Percentiles rank a stretch among this genome's conserved stretches.
These are phyloP conservation scores for Rhadina sibilatrix DNA, from an alignment of 2,113 vertebrate genomes.

Conservation along the genomic window DNA sequence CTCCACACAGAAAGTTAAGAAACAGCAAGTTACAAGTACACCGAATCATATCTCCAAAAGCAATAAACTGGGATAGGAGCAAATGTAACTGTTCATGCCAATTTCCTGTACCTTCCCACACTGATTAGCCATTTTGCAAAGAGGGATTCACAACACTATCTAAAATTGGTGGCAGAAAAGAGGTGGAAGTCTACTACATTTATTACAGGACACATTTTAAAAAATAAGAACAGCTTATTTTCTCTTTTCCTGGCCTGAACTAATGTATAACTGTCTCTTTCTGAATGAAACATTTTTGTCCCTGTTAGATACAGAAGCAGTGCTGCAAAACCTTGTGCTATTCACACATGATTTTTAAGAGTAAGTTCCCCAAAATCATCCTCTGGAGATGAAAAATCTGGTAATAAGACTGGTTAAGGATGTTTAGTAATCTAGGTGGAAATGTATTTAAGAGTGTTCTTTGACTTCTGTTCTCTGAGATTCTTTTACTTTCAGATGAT, in stretches of 20 bases:
- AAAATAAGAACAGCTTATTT: neutral
- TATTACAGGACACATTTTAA: neutral
- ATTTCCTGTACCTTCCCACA: neutral
- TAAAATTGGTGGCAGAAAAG: neutral
- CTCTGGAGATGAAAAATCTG: neutral
- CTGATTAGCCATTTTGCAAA: neutral
- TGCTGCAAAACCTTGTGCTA: neutral
- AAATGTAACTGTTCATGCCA: neutral
- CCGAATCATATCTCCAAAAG: neutral
- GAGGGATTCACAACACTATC: fast-evolving
- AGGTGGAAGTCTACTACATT: neutral
- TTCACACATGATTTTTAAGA: neutral
- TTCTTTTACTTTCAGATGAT: neutral
- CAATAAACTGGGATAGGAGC: neutral
- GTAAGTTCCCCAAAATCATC: neutral
- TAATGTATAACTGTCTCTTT: neutral
- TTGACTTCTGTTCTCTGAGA: neutral
- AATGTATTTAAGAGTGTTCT: neutral
- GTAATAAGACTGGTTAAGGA: neutral
- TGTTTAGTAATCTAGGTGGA: neutral
- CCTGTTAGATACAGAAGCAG: neutral
- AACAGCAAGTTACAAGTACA: neutral
- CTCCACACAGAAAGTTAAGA: neutral
- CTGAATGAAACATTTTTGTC: neutral
- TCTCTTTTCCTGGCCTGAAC: neutral